Evolutionary conservation across 2,888 invertebrate species (phyloP), one percentile per base, ranked within the genome.

Genomic region (Dynastes tityus): DNA sequence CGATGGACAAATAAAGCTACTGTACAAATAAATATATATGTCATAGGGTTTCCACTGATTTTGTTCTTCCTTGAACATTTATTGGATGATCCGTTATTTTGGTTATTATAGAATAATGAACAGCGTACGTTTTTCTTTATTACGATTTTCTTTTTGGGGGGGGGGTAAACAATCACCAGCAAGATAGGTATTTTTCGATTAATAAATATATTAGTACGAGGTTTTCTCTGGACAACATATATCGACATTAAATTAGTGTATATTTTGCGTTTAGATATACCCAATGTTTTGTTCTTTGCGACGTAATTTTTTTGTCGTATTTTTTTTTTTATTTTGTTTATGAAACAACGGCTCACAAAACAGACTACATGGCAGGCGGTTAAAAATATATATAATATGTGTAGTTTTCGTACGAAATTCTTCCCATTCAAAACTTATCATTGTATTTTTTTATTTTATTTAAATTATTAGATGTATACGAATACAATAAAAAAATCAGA

Each of bases 191-290:
- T 67, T 65, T 58, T 58, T 22, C 8, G 22, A 22, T 58, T 53
- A 64, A 32, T 67, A 53, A 53, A 77, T 67, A 74, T 68, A 71
- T 40, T 71, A 77, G 37, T 83, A 84, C 83, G 78, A 85, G 83
- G 85, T 45, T 45, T 45, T 45, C 82, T 84, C 82, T 85, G 84
- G 86, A 87, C 87, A 88, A 87, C 87, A 88, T 87, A 85, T 84
- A 87, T 85, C 83, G 87, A 89, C 88, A 88, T 87, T 87, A 88
- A 87, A 87, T 86, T 83, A 87, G 86, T 68, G 65, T 87, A 86
- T 84, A 85, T 85, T 85, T 83, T 82, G 80, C 77, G 79, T 78
- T 81, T 53, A 49, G 63, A 82, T 80, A 77, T 78, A 61, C 58
- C 73, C 73, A 64, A 73, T 40, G 37, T 73, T 76, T 65, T 68